Evolutionary conservation across 2,113 vertebrate genomes (phyloP).

Genomic region (Prunella himalayana): DNA sequence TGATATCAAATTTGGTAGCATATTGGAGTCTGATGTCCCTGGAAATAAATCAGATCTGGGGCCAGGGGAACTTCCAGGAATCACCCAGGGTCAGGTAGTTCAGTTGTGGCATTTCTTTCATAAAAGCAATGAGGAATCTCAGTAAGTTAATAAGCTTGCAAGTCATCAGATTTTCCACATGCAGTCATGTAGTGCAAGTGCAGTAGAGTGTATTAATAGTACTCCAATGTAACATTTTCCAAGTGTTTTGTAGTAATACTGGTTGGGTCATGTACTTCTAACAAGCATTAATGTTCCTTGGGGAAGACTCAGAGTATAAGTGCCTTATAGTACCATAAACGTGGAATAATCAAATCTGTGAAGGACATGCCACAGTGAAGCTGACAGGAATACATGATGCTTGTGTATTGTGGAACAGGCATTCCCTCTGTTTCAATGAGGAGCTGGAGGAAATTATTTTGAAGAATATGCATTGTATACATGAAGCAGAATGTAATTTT

Average conservation of each 20-base stretch:
- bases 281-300: background rate
- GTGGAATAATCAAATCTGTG: conserved; percentile 4
- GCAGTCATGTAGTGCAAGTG: background rate
- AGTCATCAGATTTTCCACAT: conserved; percentile 13
- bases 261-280: conserved; percentile 29
- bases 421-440: background rate
- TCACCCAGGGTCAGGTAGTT: background rate
- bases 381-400: background rate
- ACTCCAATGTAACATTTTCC: conserved; percentile 39
- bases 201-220: conserved; percentile 29
- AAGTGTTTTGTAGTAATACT: conserved; percentile 34
- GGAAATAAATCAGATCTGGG: background rate
- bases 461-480: background rate
- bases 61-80: background rate
- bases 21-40: background rate
- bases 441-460: background rate
- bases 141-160: background rate
- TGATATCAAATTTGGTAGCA: background rate
- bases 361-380: background rate
- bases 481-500: background rate
- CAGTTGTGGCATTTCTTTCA: background rate
- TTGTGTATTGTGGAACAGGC: background rate
- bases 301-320: conserved; percentile 17
- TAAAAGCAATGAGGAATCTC: background rate
- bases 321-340: background rate